Base-by-base conservation (phyloP, 2,888 invertebrate species). In the Melieria picta region DNA sequence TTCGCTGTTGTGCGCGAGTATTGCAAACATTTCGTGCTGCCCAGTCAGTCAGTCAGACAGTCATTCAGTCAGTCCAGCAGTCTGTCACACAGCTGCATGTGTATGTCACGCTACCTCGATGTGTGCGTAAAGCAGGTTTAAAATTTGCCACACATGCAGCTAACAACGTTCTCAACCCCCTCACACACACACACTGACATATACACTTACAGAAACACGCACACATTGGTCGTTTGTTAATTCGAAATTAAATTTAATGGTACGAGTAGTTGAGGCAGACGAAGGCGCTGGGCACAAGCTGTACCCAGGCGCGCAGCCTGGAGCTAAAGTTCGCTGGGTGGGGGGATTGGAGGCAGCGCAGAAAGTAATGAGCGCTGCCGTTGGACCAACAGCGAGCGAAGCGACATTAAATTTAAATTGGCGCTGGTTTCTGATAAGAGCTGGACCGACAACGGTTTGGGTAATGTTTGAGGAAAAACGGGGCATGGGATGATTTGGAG, bases 221-320 rank as follows among this genome's bases (percentile, higher is more conserved):
- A 42, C 48, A 66, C 52, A n/a, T 58, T 65, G 72, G 57, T 52
- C 65, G 46, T 69, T 65, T 42, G 58, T 66, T 73, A 66, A 66
- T 73, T 73, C 69, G 58, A 67, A 71, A 71, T 71, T 71, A 71
- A 71, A 71, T 71, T 71, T 65, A 58, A 58, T 13, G 30, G 30
- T 30, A 30, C 30, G 52, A 50, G n/a, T 11, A n/a, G 30, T 30
- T 30, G 30, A 30, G 30, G 30, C 30, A 30, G 30, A 30, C 30
- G 30, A 30, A 30, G 30, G 30, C 30, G 30, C 30, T 30, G 30
- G 30, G 30, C 30, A 30, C 30, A 30, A 30, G 30, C 30, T 30
- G 2, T 30, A 30, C 30, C 30, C 30, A 30, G 30, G 30, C 30
- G 30, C 30, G 30, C 30, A 30, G 30, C 30, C 30, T 30, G 30